Percentiles rank a stretch among this genome's conserved stretches.
Evolutionary conservation across 2,797 vertebrate genomes (phyloP).

Genomic region (Sarcophilus harrisii): DNA sequence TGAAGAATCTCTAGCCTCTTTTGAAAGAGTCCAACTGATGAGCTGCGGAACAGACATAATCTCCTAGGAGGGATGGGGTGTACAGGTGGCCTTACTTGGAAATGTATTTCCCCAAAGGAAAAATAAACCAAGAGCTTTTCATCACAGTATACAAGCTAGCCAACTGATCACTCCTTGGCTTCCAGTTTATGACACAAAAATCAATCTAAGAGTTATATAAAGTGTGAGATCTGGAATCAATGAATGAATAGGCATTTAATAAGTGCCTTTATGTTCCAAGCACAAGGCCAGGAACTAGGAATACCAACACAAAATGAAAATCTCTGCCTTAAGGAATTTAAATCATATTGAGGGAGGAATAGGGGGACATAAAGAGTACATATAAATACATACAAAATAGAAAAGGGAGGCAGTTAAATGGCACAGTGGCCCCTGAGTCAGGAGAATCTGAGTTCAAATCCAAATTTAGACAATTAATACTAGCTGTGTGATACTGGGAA

Average conservation of each 20-base stretch:
- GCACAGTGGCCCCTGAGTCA: too few relatives aligned
- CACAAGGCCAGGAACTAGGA: not conserved
- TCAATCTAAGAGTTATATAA: not conserved
- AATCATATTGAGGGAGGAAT: not conserved
- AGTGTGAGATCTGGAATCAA: not conserved
- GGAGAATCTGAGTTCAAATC: too few relatives aligned
- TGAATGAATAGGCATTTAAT: not conserved
- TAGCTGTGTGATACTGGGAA: too few relatives aligned
- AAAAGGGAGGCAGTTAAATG: not conserved
- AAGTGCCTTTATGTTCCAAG: not conserved
- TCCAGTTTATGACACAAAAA: not conserved
- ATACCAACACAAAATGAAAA: not conserved
- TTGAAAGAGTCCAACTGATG: not conserved
- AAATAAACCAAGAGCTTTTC: not conserved
- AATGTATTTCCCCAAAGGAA: constrained; percentile 5
- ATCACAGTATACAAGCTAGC: not conserved
- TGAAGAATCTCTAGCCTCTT: not conserved
- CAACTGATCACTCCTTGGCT: not conserved
- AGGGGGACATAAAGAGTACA: not conserved
- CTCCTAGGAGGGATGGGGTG: not conserved
- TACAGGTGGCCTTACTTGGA: not conserved
- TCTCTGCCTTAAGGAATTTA: not conserved
- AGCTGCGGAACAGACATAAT: not conserved
- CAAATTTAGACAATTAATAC: too few relatives aligned
- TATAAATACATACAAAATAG: not conserved